Conservation (phyloP, 2,888 invertebrate genomes). For the Cloeon dipterum region DNA sequence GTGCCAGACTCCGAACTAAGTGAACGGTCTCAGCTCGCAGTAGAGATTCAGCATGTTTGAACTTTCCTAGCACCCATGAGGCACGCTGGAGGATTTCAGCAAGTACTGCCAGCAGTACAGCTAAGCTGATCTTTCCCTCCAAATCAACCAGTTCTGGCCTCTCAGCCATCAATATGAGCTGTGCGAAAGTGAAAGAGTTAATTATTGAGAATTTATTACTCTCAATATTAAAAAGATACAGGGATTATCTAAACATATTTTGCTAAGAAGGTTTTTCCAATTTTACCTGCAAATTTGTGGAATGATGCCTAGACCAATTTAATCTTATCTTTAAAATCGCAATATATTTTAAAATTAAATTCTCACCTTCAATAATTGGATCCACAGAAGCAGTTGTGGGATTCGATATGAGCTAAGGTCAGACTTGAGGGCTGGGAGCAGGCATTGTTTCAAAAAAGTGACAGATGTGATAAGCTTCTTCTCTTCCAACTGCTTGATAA, state of each 20-base stretch:
- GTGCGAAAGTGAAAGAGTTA: too few relatives aligned
- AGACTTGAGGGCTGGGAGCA: not conserved
- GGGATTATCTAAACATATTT: too few relatives aligned
- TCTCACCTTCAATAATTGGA: not conserved
- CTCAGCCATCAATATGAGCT: not conserved
- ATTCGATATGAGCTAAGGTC: not conserved
- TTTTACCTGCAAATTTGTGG: too few relatives aligned
- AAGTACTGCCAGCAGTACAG: not conserved
- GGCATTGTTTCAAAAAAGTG: not conserved
- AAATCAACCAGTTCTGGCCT: not conserved
- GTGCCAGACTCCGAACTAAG: not conserved
- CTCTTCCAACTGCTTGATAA: not conserved
- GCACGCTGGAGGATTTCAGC: not conserved
- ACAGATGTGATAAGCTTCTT: not conserved
- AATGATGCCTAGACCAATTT: too few relatives aligned
- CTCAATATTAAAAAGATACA: too few relatives aligned
- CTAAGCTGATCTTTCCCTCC: not conserved
- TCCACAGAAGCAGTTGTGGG: not conserved
- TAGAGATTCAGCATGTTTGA: not conserved
- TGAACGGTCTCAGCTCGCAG: not conserved
- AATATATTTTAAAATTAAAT: not conserved
- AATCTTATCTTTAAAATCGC: too few relatives aligned
- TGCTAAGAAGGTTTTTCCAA: too few relatives aligned
- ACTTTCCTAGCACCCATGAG: constrained; percentile 1
- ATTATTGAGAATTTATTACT: too few relatives aligned